A percentile compares a stretch with the other conserved stretches of the same genome.
Conservation (phyloP, 2,888 invertebrate genomes). For the Melinopterus prodromus region DNA sequence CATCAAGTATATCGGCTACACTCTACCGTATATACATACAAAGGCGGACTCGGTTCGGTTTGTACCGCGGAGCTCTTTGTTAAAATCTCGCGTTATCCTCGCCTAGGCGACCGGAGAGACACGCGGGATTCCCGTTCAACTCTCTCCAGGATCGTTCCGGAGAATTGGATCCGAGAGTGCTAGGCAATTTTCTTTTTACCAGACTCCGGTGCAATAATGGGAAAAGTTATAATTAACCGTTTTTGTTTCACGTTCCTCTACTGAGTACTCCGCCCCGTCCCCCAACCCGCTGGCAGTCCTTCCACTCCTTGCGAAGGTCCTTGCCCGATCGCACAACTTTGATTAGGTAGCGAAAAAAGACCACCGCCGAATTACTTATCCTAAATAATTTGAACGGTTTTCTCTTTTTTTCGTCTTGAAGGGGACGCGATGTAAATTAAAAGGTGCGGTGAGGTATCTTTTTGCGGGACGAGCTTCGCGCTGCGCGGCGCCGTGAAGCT, state of each 20-base stretch:
- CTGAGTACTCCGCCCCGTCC: too few relatives aligned
- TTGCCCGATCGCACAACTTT: conserved; percentile 25
- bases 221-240: conserved; percentile 55
- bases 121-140: background rate
- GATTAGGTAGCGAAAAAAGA: conserved; percentile 37
- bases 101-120: conserved; percentile 20
- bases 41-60: conserved; percentile 50
- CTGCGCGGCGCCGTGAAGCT: conserved; percentile 5
- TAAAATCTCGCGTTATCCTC: conserved; percentile 26
- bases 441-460: conserved; percentile 8
- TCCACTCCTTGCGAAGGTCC: background rate
- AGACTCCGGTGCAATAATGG: conserved; percentile 51
- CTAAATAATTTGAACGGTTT: conserved; percentile 33
- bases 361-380: conserved; percentile 34
- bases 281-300: background rate
- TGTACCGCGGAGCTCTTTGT: conserved; percentile 10
- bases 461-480: background rate
- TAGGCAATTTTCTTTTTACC: conserved; percentile 55
- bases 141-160: conserved; percentile 49
- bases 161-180: conserved; percentile 53
- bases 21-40: conserved; percentile 43
- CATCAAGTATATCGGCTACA: conserved; percentile 51
- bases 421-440: background rate
- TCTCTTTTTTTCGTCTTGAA: conserved; percentile 24
- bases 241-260: conserved; percentile 41